Base-by-base conservation (phyloP, 2,888 invertebrate genomes). In the Cancer borealis region DNA sequence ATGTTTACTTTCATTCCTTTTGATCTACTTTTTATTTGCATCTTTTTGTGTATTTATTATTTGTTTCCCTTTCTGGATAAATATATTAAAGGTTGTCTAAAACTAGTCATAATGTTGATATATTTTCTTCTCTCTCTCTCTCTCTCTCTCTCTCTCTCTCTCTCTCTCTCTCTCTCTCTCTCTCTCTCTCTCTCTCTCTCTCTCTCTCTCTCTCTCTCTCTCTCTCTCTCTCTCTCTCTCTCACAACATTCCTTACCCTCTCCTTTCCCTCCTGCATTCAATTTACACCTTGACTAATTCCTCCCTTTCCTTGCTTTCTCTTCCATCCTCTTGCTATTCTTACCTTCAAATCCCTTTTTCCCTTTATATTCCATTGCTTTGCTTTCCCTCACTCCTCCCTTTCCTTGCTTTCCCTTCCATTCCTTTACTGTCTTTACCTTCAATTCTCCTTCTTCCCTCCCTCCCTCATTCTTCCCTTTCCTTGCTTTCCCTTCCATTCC, bases 151-250 rank as follows among this genome's bases (percentile, higher is more conserved):
- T 66, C 66, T 66, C 26, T 26, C 79, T 79, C 79, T 79, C 79
- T 79, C 79, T 79, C 79, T 79, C 79, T 79, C 79, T 79, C 30
- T n/a, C 79, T 79, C 79, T 26, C 30, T 26, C 26, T 79, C 26
- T 79, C 30, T n/a, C 79, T 79, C 79, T 79, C 79, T 79, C 79
- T 79, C 30, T n/a, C 79, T 79, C 79, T 79, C 30, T 26, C 79
- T 79, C 79, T 79, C 30, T 26, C 30, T 79, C 79, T 30, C 30
- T 26, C 30, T 79, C 79, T 79, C 30, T 26, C 79, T 79, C 79
- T 79, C 79, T n/a, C 30, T 79, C 79, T 79, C 79, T n/a, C 30
- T 30, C 14, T 30, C 30, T 26, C 30, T 79, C 26, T 12, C 30
- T 79, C 0, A 12, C n/a, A 66, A 17, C n/a, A 66, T 66, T 66